phyloP scores from a whole-genome alignment of 2,888 invertebrate genomes.

The Norana najaformis region DNA sequence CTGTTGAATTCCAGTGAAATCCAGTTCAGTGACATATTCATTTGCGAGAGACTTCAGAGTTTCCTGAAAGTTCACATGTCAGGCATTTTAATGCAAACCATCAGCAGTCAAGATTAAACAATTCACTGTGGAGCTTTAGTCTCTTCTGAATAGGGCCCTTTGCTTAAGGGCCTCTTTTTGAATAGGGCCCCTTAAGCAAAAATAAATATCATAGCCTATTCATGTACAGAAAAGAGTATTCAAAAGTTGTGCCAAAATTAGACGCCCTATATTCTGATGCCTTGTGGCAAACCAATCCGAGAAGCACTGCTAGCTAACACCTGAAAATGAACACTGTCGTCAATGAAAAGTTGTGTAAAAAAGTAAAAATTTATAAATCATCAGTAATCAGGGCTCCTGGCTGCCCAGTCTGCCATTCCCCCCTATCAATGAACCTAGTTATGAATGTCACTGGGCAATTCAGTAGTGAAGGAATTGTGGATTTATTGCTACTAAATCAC shows the following conservation, averaged over 20 bases:
- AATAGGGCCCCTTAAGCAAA: background rate
- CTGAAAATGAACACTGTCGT: background rate
- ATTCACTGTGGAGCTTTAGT: background rate
- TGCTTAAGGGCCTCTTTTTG: too few species aligned
- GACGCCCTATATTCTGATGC: background rate
- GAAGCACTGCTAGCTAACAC: background rate
- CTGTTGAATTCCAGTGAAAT: constrained; percentile 23
- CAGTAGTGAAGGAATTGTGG: background rate
- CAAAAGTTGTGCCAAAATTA: too few species aligned
- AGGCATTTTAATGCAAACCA: background rate
- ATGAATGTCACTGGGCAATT: background rate
- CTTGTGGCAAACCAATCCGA: background rate
- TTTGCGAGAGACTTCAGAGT: background rate
- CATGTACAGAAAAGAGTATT: background rate
- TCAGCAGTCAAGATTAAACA: background rate
- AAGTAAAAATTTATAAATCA: too few species aligned
- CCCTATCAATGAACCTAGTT: background rate
- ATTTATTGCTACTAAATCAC: background rate
- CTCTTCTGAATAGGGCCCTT: background rate
- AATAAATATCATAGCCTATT: background rate
- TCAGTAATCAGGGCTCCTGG: too few species aligned
- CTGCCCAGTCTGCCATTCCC: background rate
- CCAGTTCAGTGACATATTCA: background rate
- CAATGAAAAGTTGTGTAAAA: background rate
- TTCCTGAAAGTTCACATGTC: background rate